phyloP scores from a whole-genome alignment of 2,797 vertebrate genomes.

The Cephalopachus bancanus region DNA sequence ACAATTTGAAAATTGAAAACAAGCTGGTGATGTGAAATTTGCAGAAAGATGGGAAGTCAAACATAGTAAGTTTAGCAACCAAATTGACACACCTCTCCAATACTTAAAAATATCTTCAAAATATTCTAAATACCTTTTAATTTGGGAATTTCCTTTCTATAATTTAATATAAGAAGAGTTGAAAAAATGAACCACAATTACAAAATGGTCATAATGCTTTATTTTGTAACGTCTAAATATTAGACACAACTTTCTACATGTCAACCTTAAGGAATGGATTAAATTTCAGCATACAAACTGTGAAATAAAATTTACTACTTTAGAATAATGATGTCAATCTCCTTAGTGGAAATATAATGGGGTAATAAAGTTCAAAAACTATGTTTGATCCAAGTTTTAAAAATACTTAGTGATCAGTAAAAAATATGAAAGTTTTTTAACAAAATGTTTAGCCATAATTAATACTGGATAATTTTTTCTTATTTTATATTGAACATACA shows the following conservation, averaged over 20 bases:
- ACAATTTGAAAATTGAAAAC: not conserved
- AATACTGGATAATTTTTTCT: not conserved
- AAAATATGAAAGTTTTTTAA: not conserved
- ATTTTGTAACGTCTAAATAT: not conserved
- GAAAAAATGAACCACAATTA: not conserved
- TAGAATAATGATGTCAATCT: not conserved
- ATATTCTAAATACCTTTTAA: not conserved
- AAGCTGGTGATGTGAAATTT: not conserved
- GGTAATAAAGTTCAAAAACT: not conserved
- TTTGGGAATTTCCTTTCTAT: not conserved
- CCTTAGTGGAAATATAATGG: not conserved
- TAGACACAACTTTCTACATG: not conserved
- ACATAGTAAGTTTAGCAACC: not conserved
- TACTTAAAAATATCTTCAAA: not conserved
- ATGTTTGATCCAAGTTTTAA: not conserved
- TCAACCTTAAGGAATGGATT: not conserved
- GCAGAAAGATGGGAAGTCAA: not conserved
- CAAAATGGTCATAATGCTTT: not conserved
- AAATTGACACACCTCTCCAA: not conserved
- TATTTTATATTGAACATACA: not conserved
- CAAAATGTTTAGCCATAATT: not conserved
- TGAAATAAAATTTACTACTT: not conserved
- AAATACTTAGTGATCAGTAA: not conserved
- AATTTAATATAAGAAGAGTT: not conserved
- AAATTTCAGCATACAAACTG: not conserved